Conservation (phyloP, 2,888 invertebrate genomes). For the Deroplatys truncata region DNA sequence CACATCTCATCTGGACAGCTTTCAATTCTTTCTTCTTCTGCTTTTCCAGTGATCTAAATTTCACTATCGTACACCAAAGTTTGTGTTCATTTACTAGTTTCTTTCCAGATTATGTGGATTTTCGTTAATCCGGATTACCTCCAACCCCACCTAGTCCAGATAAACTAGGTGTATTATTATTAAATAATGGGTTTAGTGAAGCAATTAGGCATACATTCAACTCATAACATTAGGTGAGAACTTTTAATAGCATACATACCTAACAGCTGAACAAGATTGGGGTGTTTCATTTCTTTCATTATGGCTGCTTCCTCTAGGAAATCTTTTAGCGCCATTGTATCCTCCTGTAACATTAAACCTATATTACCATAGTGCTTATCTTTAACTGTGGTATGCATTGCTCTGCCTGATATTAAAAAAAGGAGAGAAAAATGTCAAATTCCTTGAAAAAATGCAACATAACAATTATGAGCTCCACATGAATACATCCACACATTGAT, state of each 20-base stretch:
- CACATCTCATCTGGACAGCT: no score
- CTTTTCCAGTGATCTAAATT: no score
- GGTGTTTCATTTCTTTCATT: slow-evolving; percentile 99
- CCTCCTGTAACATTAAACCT: slow-evolving; percentile 59
- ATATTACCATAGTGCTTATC: background rate
- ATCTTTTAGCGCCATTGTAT: slow-evolving; percentile 98
- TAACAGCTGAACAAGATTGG: slow-evolving; percentile 94
- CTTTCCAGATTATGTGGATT: no score
- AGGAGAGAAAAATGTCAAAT: background rate
- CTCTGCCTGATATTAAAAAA: background rate
- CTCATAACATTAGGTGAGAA: background rate
- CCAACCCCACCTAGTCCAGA: no score
- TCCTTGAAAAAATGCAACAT: background rate
- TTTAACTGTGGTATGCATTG: background rate
- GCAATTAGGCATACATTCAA: no score
- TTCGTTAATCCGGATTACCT: no score
- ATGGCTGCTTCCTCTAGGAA: slow-evolving; percentile 98
- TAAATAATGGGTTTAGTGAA: no score
- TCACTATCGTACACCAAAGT: no score
- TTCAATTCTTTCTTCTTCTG: no score
- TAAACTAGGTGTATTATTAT: no score
- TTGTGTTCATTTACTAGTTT: no score
- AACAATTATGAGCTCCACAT: no score
- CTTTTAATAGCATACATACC: slow-evolving; percentile 45
- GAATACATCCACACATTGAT: background rate